phyloP scores from a whole-genome alignment of 1,140 invertebrate species.

The Lepidurus couesii region DNA sequence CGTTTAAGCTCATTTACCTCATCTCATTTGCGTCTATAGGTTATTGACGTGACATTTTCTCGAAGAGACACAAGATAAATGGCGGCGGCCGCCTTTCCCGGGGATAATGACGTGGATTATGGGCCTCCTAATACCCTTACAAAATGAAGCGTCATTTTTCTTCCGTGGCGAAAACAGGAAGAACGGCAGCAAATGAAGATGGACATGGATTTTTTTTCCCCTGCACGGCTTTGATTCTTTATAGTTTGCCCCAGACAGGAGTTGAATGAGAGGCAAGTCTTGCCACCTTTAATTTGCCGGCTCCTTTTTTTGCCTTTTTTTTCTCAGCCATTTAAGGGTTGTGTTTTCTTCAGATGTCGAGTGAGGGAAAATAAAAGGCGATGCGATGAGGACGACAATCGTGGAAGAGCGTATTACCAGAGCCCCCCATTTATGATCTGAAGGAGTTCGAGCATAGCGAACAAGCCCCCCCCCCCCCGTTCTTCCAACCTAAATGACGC shows the following conservation, averaged over 20 bases:
- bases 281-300: background rate
- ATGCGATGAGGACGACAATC: no score
- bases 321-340: background rate
- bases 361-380: no score
- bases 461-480: background rate
- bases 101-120: background rate
- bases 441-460: background rate
- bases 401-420: background rate
- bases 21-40: background rate
- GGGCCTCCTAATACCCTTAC: background rate
- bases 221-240: background rate
- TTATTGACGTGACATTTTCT: background rate
- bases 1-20: background rate
- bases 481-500: background rate
- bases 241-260: background rate
- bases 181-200: background rate
- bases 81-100: background rate
- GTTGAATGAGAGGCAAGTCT: background rate
- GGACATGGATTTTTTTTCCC: background rate
- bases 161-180: background rate
- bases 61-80: slow-evolving; percentile 2
- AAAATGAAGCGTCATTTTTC: slow-evolving; percentile 19
- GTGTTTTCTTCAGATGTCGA: no score
- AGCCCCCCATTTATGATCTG: background rate
- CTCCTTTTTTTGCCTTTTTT: background rate